A percentile compares a stretch with the other conserved stretches of the same genome.
Evolutionary conservation across 2,797 vertebrate genomes (phyloP).

Genomic region (Psittacula derbiana): DNA sequence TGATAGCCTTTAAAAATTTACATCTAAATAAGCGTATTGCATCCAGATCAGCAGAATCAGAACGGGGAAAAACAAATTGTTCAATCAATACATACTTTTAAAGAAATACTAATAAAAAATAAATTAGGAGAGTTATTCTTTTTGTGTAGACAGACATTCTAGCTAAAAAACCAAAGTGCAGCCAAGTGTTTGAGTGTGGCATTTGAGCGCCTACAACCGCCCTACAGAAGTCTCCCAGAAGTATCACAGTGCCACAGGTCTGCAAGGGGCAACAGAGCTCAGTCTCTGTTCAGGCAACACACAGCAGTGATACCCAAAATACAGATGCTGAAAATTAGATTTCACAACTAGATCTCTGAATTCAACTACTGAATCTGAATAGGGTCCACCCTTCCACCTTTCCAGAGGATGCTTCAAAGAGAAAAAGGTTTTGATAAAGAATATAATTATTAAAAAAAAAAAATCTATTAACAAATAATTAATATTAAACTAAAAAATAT

Average conservation of each 20-base stretch:
- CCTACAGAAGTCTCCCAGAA: not conserved
- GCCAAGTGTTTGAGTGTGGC: not conserved
- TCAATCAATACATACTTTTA: not conserved
- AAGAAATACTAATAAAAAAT: not conserved
- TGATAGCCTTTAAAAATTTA: not conserved
- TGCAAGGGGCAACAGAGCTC: not conserved
- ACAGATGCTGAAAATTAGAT: not conserved
- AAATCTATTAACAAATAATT: not conserved
- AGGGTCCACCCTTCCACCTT: not conserved
- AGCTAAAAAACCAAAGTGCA: not conserved
- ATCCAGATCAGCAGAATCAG: not conserved
- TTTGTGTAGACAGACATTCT: not conserved
- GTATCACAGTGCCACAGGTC: not conserved
- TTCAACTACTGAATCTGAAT: not conserved
- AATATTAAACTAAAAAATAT: not conserved
- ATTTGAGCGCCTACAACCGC: not conserved
- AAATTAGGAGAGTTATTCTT: not conserved
- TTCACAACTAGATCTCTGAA: not conserved
- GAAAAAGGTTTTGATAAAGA: not conserved
- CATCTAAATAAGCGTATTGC: not conserved
- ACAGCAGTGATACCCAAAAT: not conserved
- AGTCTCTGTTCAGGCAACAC: not conserved
- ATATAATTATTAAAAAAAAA: not conserved
- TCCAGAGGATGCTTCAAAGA: not conserved
- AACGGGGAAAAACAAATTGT: rapidly evolving